Evolutionary conservation across 2,113 vertebrate genomes (phyloP), one percentile per base, ranked within the genome.

Genomic region (Dromaius novaehollandiae): DNA sequence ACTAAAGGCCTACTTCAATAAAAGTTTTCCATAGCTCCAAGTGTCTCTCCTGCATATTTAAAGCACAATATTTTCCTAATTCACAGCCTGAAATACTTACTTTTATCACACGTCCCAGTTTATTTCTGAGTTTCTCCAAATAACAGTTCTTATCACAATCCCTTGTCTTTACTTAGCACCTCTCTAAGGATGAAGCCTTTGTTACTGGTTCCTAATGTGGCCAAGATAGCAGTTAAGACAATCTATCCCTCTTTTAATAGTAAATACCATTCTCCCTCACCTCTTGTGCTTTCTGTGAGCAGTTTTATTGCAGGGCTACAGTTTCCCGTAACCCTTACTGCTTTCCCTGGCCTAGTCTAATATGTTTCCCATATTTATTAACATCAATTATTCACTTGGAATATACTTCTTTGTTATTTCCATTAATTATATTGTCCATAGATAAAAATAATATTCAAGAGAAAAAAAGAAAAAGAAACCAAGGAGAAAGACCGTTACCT

Each of bases 61-160:
- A 92, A 90, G 3, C 36, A 75, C 20, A 48, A 9, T 48, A 12
- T 77, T 81, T 80, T 81, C 46, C 22, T 86, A 28, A 58, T 50
- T 48, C 13, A 48, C 9, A 48, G 13, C 25, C 40, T 93, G 25
- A 70, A 74, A 53, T 88, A 80, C n/a, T 83, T 63, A 16, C 15
- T 32, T 34, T 70, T 50, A 26, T 2, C 9, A n/a, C 8, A 19
- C n/a, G 2, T 3, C 2, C 2, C 4, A 28, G 28, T 13, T 90
- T 65, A 40, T 53, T 89, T 91, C 22, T 75, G 11, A 85, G 17
- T 86, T 94, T 83, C 36, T 81, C 8, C 40, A 58, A 76, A 82
- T 70, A 5, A 32, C 17, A 58, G 7, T 9, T 74, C 40, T 83
- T 95, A 20, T 5, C 7, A 42, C 4, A 17, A 0, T 65, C 38